These are phyloP conservation scores for Biston betularia DNA, from an alignment of 2,888 invertebrate genomes.

Conservation along the genomic window DNA sequence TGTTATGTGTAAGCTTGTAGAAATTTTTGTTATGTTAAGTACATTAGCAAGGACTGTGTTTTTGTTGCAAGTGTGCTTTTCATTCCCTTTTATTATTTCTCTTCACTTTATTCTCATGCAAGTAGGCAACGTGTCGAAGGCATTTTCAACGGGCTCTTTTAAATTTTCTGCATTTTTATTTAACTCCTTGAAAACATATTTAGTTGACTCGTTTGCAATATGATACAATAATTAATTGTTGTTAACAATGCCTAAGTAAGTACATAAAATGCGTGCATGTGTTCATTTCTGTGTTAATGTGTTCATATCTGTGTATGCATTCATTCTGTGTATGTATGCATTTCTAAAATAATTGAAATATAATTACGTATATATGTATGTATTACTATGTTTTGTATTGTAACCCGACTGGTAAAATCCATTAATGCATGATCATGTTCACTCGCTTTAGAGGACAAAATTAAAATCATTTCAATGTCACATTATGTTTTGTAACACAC, in stretches of 20 bases:
- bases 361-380: neutral
- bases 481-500: neutral
- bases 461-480: slow-evolving; percentile 13
- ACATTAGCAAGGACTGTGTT: neutral
- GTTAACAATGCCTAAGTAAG: no score
- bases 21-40: neutral
- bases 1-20: neutral
- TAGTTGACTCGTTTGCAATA: no score
- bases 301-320: no score
- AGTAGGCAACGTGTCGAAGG: neutral
- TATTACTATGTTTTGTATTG: neutral
- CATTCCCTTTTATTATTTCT: neutral
- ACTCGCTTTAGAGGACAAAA: neutral
- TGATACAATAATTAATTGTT: no score
- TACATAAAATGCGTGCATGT: no score
- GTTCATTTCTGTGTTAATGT: no score
- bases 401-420: neutral
- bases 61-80: neutral
- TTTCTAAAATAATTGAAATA: no score
- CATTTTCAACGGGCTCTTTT: neutral
- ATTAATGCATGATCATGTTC: slow-evolving; percentile 11
- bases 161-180: no score
- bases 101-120: no score
- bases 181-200: no score
- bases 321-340: no score